Evolutionary conservation across 1,140 invertebrate genomes (phyloP).

Genomic region (Zaprionus inermis): DNA sequence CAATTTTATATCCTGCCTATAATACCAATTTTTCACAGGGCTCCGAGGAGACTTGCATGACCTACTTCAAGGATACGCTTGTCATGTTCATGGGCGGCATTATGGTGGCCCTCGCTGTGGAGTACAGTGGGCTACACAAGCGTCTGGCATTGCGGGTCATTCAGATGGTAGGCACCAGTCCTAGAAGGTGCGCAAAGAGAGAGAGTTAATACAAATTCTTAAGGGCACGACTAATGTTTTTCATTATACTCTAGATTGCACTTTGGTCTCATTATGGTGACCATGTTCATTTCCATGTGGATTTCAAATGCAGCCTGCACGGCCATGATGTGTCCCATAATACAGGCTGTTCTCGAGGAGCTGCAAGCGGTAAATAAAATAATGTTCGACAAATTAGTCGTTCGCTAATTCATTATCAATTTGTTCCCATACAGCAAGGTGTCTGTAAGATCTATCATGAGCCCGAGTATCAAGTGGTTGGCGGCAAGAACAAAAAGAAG

Average conservation of each 20-base stretch:
- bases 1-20: no score
- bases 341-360: conserved; percentile 90
- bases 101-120: conserved; percentile 93
- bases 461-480: conserved; percentile 84
- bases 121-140: conserved; percentile 93
- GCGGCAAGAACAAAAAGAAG: conserved; percentile 84
- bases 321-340: conserved; percentile 94
- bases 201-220: neutral
- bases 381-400: neutral
- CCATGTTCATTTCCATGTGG: conserved; percentile 94
- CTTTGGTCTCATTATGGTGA: conserved; percentile 90
- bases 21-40: conserved; percentile 63
- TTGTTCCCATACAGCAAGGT: conserved; percentile 85
- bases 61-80: conserved; percentile 94
- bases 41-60: conserved; percentile 87
- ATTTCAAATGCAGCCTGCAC: conserved; percentile 93
- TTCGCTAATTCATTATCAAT: conserved; percentile 5
- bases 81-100: conserved; percentile 94
- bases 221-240: neutral
- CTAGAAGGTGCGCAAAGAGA: conserved; percentile 85
- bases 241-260: conserved; percentile 86
- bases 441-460: conserved; percentile 87
- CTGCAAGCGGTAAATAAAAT: conserved; percentile 86
- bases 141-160: conserved; percentile 92
- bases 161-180: conserved; percentile 90